These are phyloP conservation scores for Leptinotarsa juncta DNA, from an alignment of 2,888 invertebrate species.

Conservation along the genomic window DNA sequence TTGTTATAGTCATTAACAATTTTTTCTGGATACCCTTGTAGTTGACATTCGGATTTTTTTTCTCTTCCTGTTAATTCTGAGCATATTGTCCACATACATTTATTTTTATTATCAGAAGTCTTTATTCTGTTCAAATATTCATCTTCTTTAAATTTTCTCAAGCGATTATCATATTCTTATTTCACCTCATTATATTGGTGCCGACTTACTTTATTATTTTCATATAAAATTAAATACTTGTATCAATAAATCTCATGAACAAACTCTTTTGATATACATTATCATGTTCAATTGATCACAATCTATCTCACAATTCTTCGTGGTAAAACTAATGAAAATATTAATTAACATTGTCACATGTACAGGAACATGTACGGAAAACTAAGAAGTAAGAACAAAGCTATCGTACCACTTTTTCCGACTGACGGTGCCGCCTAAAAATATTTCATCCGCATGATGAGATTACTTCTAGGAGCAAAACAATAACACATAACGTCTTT, in stretches of 20 bases:
- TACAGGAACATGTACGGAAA: constrained; percentile 1
- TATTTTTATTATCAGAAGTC: too few relatives aligned
- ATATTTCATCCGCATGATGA: constrained; percentile 16
- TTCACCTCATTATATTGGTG: too few relatives aligned
- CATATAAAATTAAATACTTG: not conserved
- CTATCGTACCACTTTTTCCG: constrained; percentile 18
- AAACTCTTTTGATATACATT: not conserved
- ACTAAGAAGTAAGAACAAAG: constrained; percentile 1
- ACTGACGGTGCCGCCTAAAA: constrained; percentile 10
- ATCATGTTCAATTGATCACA: not conserved
- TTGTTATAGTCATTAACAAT: too few relatives aligned
- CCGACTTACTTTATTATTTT: too few relatives aligned
- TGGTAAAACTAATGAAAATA: not conserved
- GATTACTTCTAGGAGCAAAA: constrained; percentile 32
- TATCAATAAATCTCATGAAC: too few relatives aligned
- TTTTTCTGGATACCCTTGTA: too few relatives aligned
- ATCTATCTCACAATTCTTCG: not conserved
- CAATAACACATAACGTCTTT: constrained; percentile 36
- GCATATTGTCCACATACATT: too few relatives aligned
- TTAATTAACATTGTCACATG: not conserved
- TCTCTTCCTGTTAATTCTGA: too few relatives aligned
- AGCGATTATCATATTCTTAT: too few relatives aligned
- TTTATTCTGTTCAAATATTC: too few relatives aligned
- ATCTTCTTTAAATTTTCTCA: too few relatives aligned
- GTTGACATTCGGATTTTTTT: too few relatives aligned